A percentile compares a stretch with the other conserved stretches of the same genome.
Evolutionary conservation across 2,113 vertebrate species (phyloP).

Genomic region (Nothocercus julius): DNA sequence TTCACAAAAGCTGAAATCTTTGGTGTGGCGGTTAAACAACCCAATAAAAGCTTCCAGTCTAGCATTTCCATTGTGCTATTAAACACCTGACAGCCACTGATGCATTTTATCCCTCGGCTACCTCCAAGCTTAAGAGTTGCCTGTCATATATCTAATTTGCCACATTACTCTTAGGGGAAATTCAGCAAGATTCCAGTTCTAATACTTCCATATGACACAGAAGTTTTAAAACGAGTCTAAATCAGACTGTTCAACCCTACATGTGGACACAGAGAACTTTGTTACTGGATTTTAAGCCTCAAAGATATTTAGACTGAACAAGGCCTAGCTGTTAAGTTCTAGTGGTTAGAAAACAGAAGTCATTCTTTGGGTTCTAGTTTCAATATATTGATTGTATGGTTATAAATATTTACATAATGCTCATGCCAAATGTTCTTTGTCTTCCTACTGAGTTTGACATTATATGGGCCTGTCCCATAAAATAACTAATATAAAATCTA

Average conservation of each 20-base stretch:
- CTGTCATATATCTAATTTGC: neutral
- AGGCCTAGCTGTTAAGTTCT: neutral
- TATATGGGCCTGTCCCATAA: neutral
- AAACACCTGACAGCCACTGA: neutral
- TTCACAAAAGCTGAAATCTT: neutral
- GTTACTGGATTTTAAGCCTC: neutral
- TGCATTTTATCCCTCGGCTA: neutral
- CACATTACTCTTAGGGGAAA: neutral
- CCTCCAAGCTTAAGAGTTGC: neutral
- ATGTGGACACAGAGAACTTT: neutral
- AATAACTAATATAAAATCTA: neutral
- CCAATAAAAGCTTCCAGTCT: neutral
- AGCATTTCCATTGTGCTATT: neutral
- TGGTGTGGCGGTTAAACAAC: neutral
- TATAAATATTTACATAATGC: neutral
- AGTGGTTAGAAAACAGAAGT: neutral
- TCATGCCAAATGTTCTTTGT: neutral
- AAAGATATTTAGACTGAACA: neutral
- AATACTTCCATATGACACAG: neutral
- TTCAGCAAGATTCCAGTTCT: neutral
- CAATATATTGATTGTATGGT: neutral
- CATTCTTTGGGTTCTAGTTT: neutral
- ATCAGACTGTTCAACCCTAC: neutral
- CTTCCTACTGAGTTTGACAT: neutral
- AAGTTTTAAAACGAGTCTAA: neutral